Percentiles rank a stretch among this genome's conserved stretches.
Evolutionary conservation across 2,888 invertebrate species (phyloP).

Genomic region (Xestoiulus laeticollis): DNA sequence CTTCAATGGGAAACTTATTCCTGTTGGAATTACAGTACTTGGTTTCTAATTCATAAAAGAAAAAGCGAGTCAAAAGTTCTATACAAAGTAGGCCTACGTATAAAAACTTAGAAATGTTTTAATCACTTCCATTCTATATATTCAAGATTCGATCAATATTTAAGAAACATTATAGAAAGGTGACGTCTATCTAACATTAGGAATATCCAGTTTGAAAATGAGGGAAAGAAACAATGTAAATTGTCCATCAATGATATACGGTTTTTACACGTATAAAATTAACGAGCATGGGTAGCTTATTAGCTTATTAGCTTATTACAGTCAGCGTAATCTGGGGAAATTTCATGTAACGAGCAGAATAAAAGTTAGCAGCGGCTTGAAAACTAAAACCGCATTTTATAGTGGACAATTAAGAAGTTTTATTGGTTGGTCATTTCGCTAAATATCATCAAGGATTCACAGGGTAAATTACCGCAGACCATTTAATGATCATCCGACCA

Average conservation of each 20-base stretch:
- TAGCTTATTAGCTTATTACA: neutral
- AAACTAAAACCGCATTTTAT: conserved; percentile 38
- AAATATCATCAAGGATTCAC: neutral
- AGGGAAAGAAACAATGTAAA: neutral
- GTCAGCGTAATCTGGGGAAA: conserved; percentile 1
- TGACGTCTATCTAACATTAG: no score
- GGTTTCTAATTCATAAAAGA: no score
- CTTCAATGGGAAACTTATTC: no score
- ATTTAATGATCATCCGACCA: neutral
- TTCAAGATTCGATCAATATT: no score
- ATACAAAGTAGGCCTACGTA: no score
- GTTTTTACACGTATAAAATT: neutral
- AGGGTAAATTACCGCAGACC: neutral
- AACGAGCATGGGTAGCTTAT: neutral
- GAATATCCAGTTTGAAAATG: no score
- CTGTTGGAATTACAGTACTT: no score
- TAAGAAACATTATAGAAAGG: no score
- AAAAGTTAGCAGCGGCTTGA: neutral
- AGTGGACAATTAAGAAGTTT: neutral
- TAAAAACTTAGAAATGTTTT: no score
- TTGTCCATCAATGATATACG: neutral
- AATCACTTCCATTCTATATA: no score
- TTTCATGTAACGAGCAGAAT: neutral
- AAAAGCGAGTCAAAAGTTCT: no score
- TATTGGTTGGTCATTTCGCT: conserved; percentile 1